These are phyloP conservation scores for Heliconius hortense DNA, from an alignment of 2,888 invertebrate species.

Conservation along the genomic window DNA sequence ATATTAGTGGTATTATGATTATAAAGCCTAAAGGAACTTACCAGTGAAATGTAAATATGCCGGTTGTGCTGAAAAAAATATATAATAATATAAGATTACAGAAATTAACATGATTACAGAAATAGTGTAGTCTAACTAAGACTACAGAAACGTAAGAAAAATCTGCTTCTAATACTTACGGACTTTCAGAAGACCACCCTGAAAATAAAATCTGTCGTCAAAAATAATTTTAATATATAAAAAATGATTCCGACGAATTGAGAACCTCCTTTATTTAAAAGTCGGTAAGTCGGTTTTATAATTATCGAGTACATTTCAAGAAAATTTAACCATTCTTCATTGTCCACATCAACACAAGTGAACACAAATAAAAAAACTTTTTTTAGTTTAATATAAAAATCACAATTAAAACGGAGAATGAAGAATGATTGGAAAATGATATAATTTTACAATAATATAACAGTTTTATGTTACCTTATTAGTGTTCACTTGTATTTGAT, in stretches of 20 bases:
- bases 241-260: neutral
- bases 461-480: constrained; percentile 57
- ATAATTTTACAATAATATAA: constrained; percentile 3
- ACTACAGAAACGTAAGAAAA: neutral
- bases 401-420: constrained; percentile 56
- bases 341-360: constrained; percentile 68
- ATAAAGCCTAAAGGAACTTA: constrained; percentile 43
- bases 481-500: constrained; percentile 65
- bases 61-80: constrained; percentile 53
- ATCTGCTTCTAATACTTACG: constrained; percentile 43
- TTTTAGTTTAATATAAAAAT: constrained; percentile 24
- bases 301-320: neutral
- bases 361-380: constrained; percentile 53
- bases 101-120: neutral
- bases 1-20: neutral
- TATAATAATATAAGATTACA: neutral
- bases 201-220: constrained; percentile 47
- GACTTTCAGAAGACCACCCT: constrained; percentile 55
- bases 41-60: constrained; percentile 63
- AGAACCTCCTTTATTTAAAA: too few relatives aligned
- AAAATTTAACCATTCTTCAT: constrained; percentile 62
- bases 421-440: constrained; percentile 58
- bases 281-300: neutral
- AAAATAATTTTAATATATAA: constrained; percentile 17
- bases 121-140: neutral